A percentile compares a stretch with the other conserved stretches of the same genome.
Conservation (phyloP, 2,113 vertebrate genomes). For the Cephalopholis sonnerati region DNA sequence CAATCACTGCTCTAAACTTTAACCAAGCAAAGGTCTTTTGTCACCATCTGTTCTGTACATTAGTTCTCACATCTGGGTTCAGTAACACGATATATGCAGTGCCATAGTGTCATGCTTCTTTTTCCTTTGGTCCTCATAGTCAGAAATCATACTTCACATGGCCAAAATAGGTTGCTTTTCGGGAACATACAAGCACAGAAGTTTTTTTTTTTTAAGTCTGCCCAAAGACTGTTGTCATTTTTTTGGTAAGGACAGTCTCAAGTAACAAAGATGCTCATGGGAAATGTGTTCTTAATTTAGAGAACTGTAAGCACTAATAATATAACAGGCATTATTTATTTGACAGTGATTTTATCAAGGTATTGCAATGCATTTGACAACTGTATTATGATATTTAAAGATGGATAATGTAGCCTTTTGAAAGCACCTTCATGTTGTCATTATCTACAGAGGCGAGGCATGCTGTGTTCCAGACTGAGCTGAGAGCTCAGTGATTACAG, state of each 20-base stretch:
- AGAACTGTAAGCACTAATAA: not conserved
- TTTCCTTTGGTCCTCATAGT: not conserved
- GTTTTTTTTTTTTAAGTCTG: no score
- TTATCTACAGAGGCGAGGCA: not conserved
- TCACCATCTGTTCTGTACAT: no score
- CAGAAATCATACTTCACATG: not conserved
- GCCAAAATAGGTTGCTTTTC: not conserved
- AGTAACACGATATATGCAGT: not conserved
- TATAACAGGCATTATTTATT: not conserved
- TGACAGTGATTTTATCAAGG: not conserved
- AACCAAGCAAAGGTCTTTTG: no score
- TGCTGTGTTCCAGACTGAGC: constrained; percentile 10
- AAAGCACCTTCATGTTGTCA: constrained; percentile 13
- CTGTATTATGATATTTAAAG: constrained; percentile 7
- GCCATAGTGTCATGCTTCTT: not conserved
- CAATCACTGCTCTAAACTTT: no score
- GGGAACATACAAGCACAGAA: not conserved
- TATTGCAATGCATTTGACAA: not conserved
- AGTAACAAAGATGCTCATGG: not conserved
- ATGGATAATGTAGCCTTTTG: not conserved
- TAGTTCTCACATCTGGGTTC: no score
- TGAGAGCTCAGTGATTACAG: constrained; percentile 26
- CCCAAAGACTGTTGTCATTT: not conserved
- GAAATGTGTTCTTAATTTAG: not conserved
- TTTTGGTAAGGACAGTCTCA: not conserved